phyloP scores from a whole-genome alignment of 2,113 vertebrate species.

The Rhynchopsitta pachyrhyncha region DNA sequence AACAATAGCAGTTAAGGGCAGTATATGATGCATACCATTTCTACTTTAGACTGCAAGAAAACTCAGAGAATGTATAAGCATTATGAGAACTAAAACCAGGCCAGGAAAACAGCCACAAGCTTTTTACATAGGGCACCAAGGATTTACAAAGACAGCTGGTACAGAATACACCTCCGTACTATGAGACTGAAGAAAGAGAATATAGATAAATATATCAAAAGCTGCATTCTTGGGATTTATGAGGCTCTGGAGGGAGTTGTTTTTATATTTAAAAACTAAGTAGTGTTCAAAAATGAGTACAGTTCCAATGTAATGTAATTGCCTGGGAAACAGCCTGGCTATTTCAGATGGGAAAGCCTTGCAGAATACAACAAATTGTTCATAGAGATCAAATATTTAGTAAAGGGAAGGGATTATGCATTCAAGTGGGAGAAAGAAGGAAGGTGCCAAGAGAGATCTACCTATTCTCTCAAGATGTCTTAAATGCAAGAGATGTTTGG shows the following conservation, averaged over 20 bases:
- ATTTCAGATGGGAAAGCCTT: constrained; percentile 6
- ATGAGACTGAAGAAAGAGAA: not conserved
- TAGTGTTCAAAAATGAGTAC: not conserved
- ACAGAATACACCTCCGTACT: not conserved
- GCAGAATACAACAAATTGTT: not conserved
- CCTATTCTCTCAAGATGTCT: not conserved
- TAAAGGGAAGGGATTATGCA: not conserved
- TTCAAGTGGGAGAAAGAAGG: not conserved
- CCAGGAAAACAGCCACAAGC: not conserved
- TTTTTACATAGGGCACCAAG: not conserved
- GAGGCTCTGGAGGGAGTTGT: not conserved
- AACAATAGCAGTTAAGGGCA: not conserved
- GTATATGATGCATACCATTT: not conserved
- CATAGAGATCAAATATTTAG: not conserved
- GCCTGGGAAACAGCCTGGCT: not conserved
- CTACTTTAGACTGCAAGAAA: not conserved
- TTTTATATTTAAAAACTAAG: not conserved
- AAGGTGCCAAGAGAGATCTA: not conserved
- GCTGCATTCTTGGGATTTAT: not conserved
- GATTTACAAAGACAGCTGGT: not conserved
- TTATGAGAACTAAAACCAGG: not conserved
- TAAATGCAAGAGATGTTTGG: not conserved
- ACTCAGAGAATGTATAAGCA: constrained; percentile 5
- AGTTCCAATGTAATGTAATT: not conserved
- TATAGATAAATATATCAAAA: not conserved